phyloP scores from a whole-genome alignment of 2,888 invertebrate genomes.

The Ormyrus pomaceus region DNA sequence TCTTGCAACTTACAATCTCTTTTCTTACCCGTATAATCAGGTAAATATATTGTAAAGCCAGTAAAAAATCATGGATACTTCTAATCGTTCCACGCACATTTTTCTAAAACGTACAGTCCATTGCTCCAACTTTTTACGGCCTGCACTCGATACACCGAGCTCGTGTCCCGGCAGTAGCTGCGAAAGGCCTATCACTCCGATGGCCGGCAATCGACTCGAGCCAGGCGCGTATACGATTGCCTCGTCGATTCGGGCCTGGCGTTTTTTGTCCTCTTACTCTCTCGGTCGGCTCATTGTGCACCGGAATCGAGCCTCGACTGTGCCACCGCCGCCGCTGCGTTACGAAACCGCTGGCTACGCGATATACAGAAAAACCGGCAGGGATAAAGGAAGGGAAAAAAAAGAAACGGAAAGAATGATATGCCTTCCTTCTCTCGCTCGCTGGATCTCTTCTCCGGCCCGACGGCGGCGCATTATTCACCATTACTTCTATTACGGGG shows the following conservation, averaged over 20 bases:
- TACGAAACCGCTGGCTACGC: conserved; percentile 40
- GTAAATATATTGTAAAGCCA: neutral
- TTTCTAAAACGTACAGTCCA: too few species aligned
- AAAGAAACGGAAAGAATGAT: conserved; percentile 44
- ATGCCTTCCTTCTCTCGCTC: conserved; percentile 1
- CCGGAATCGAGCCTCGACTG: conserved; percentile 16
- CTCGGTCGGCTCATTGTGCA: conserved; percentile 24
- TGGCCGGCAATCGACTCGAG: neutral
- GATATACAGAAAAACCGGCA: conserved; percentile 36
- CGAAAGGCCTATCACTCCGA: conserved; percentile 13
- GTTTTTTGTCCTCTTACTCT: conserved; percentile 28
- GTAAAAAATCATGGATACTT: neutral
- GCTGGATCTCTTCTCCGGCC: neutral
- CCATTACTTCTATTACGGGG: conserved; percentile 51
- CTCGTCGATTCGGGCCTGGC: conserved; percentile 20
- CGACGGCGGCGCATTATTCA: conserved; percentile 44
- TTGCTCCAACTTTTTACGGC: too few species aligned
- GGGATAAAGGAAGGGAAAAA: neutral
- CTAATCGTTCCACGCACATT: too few species aligned
- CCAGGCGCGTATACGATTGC: conserved; percentile 29
- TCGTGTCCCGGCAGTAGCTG: neutral
- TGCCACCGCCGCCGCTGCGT: neutral
- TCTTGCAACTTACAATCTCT: too few species aligned
- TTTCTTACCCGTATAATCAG: neutral
- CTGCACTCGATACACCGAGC: neutral